These are phyloP conservation scores for Corydoras sp. DNA, from an alignment of 2,113 vertebrate species.

Conservation along the genomic window DNA sequence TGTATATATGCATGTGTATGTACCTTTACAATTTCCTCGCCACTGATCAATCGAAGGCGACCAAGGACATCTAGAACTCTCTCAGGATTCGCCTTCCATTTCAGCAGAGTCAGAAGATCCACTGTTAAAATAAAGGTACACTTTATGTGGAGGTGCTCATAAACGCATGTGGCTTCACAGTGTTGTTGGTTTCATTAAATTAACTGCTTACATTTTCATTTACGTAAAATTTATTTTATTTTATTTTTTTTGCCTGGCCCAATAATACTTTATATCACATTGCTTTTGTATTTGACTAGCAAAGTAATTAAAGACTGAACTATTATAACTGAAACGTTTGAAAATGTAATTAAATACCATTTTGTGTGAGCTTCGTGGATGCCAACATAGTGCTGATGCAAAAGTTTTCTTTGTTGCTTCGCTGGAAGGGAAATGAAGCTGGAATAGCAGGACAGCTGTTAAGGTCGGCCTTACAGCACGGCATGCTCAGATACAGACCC, in stretches of 20 bases:
- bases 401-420: slow-evolving; percentile 92
- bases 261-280: too few species aligned
- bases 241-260: too few species aligned
- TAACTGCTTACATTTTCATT: too few species aligned
- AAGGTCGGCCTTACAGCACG: slow-evolving; percentile 93
- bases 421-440: slow-evolving; percentile 87
- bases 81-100: slow-evolving; percentile 95
- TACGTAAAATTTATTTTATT: too few species aligned
- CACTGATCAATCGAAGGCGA: slow-evolving; percentile 85
- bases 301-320: too few species aligned
- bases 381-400: slow-evolving; percentile 92
- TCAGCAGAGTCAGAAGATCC: slow-evolving; percentile 89
- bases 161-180: too few species aligned
- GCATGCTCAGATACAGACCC: slow-evolving; percentile 88
- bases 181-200: too few species aligned
- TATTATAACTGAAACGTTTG: too few species aligned
- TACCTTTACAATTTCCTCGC: slow-evolving; percentile 98
- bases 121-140: slow-evolving; percentile 61
- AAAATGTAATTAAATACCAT: slow-evolving; percentile 65
- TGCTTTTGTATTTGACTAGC: too few species aligned
- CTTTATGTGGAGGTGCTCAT: neutral
- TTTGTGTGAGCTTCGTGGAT: slow-evolving; percentile 96
- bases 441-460: slow-evolving; percentile 82
- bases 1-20: slow-evolving; percentile 11
- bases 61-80: slow-evolving; percentile 91